These are phyloP conservation scores for Nettapus auritus DNA, from an alignment of 2,113 vertebrate genomes.

Conservation along the genomic window DNA sequence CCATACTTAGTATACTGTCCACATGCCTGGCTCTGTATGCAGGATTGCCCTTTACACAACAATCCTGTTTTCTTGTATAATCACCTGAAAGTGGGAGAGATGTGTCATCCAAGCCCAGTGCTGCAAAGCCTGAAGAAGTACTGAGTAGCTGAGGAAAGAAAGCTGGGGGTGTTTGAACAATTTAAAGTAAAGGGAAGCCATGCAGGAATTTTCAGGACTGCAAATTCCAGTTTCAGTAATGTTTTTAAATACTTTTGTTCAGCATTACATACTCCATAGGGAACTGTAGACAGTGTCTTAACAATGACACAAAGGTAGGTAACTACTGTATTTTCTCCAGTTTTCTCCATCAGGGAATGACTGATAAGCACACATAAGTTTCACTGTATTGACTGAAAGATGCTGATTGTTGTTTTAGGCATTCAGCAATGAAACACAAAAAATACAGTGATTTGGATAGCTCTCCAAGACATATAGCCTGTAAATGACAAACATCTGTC, in stretches of 20 bases:
- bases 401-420: not conserved
- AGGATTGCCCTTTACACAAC: not conserved
- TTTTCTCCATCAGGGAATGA: not conserved
- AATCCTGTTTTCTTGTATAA: not conserved
- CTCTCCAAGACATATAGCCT: not conserved
- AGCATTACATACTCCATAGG: not conserved
- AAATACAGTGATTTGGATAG: not conserved
- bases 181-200: rapidly evolving
- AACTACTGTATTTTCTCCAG: not conserved
- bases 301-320: not conserved
- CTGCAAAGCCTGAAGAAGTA: not conserved
- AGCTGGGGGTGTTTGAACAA: not conserved
- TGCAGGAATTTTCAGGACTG: not conserved
- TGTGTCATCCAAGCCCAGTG: not conserved
- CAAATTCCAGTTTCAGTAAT: not conserved
- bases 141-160: not conserved
- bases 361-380: not conserved
- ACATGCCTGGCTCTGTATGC: not conserved
- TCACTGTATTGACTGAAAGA: not conserved
- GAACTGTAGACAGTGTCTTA: not conserved
- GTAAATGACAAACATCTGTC: conserved; percentile 42
- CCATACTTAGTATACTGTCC: not conserved
- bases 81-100: not conserved
- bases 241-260: not conserved
- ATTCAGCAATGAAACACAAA: not conserved